Conservation (phyloP, 2,797 vertebrate species). For the Hoplostethus mediterraneus region DNA sequence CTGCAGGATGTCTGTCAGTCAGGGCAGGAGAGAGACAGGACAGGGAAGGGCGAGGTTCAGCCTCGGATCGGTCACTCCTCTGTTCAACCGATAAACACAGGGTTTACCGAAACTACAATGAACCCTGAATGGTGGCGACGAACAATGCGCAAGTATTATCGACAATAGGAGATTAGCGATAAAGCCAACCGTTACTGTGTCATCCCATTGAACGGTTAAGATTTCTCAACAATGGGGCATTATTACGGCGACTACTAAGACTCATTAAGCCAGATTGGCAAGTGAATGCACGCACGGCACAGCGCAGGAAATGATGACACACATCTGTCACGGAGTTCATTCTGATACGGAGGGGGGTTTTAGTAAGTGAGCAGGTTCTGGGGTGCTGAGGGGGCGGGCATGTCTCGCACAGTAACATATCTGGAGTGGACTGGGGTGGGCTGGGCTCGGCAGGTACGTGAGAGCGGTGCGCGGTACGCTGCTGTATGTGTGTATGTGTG, state of each 20-base stretch:
- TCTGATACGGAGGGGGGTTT: constrained; percentile 62
- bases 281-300: constrained; percentile 56
- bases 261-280: constrained; percentile 66
- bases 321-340: constrained; percentile 45
- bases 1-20: constrained; percentile 40
- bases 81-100: constrained; percentile 64
- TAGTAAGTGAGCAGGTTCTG: constrained; percentile 7
- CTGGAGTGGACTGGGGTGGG: constrained; percentile 33
- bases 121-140: constrained; percentile 46
- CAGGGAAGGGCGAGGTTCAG: constrained; percentile 47
- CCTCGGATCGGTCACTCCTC: constrained; percentile 52
- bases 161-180: constrained; percentile 71
- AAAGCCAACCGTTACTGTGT: constrained; percentile 53
- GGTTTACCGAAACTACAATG: constrained; percentile 57
- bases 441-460: constrained; percentile 41
- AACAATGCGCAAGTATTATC: constrained; percentile 35
- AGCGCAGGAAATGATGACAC: constrained; percentile 56
- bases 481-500: constrained; percentile 29
- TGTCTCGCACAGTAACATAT: constrained; percentile 54
- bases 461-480: constrained; percentile 11
- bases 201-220: constrained; percentile 40
- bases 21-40: constrained; percentile 33
- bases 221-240: constrained; percentile 58
- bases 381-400: constrained; percentile 23
- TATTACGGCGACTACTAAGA: constrained; percentile 49